phyloP scores from a whole-genome alignment of 2,113 vertebrate genomes.

The Salvelinus fontinalis region DNA sequence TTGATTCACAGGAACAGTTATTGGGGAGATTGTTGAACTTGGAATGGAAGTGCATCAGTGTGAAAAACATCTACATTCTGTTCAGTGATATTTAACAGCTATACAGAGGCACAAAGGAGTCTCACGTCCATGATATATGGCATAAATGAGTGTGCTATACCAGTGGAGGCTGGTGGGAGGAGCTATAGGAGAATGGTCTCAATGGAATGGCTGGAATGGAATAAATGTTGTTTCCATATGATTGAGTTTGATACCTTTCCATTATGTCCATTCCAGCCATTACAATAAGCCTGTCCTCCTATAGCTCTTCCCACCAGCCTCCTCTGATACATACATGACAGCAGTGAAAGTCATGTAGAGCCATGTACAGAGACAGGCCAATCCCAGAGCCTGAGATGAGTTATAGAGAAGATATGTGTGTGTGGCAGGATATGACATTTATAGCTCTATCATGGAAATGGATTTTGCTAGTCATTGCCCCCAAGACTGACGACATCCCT shows the following conservation, averaged over 20 bases:
- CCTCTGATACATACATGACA: too few species aligned
- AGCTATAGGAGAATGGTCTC: too few species aligned
- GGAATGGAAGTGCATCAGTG: not conserved
- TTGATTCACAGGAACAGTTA: too few species aligned
- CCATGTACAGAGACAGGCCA: not conserved
- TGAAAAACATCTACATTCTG: not conserved
- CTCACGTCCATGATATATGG: not conserved
- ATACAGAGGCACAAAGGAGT: not conserved
- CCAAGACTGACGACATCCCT: conserved; percentile 72
- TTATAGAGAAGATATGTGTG: conserved; percentile 25
- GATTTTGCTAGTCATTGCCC: conserved; percentile 79
- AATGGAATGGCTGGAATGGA: too few species aligned
- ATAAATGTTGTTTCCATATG: too few species aligned
- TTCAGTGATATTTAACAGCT: not conserved
- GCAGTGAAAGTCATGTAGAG: too few species aligned
- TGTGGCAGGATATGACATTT: conserved; percentile 71
- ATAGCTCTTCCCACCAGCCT: too few species aligned
- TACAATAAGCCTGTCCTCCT: too few species aligned
- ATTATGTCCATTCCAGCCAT: too few species aligned
- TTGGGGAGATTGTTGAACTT: too few species aligned
- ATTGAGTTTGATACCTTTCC: too few species aligned
- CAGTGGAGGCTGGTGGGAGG: not conserved
- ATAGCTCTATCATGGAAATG: conserved; percentile 79
- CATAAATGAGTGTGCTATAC: not conserved
- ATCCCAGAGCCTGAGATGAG: conserved; percentile 31